Conservation (phyloP, 2,113 vertebrate genomes). For the Nycticebus coucang region DNA sequence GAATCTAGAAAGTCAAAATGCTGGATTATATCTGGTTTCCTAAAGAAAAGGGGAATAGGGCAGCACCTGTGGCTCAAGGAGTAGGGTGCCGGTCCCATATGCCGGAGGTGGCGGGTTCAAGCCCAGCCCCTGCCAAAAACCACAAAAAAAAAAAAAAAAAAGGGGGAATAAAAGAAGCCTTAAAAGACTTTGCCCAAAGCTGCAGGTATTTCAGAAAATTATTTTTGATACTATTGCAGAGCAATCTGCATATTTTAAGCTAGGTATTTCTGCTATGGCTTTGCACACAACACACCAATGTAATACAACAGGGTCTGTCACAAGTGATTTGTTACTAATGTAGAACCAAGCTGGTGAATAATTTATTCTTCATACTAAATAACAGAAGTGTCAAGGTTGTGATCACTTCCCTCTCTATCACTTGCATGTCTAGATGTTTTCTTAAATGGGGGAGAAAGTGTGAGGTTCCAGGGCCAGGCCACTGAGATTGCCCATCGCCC, state of each 20-base stretch:
- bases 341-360: constrained; percentile 30
- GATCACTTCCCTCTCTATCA: not conserved
- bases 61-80: too few relatives aligned
- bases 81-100: too few relatives aligned
- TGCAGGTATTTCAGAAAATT: constrained; percentile 9
- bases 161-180: not conserved
- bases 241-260: not conserved
- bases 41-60: not conserved
- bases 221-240: not conserved
- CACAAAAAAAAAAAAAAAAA: too few relatives aligned
- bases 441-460: not conserved
- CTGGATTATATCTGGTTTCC: not conserved
- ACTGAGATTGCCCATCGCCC: not conserved
- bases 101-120: too few relatives aligned
- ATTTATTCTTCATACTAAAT: constrained; percentile 42
- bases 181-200: not conserved
- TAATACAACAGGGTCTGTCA: not conserved
- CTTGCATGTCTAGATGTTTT: not conserved
- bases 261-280: not conserved
- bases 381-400: not conserved
- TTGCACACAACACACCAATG: too few relatives aligned
- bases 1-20: not conserved
- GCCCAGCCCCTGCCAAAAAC: too few relatives aligned
- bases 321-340: not conserved
- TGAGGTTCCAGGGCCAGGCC: not conserved